These are phyloP conservation scores for Heptranchias perlo DNA, from an alignment of 2,113 vertebrate species.

Conservation along the genomic window DNA sequence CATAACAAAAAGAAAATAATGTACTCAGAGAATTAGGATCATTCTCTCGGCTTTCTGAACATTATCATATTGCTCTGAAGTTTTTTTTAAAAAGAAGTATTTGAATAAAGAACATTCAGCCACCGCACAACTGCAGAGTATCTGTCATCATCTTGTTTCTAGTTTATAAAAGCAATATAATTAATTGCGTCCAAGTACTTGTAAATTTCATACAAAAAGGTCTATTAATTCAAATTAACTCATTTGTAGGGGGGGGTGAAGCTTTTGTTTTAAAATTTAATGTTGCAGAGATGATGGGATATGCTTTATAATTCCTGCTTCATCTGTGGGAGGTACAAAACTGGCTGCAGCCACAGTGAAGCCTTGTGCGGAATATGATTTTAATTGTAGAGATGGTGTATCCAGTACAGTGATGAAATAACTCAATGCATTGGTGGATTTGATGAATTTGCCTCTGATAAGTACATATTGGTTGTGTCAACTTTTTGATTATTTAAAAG, in stretches of 20 bases:
- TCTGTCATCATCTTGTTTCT: neutral
- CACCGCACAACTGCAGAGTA: neutral
- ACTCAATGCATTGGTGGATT: neutral
- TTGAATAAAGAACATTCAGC: neutral
- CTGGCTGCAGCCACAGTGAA: neutral
- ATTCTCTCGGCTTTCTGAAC: no score
- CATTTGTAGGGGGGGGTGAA: neutral
- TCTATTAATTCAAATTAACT: neutral
- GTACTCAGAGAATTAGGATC: no score
- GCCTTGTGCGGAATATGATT: neutral
- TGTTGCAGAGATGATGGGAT: neutral
- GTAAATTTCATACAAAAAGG: neutral
- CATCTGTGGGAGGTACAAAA: neutral
- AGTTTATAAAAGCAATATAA: neutral
- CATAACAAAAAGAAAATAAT: no score
- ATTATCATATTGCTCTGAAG: no score
- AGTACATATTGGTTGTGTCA: neutral
- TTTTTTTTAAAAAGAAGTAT: no score
- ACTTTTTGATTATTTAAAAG: neutral
- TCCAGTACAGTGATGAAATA: neutral
- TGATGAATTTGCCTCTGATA: neutral
- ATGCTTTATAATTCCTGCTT: neutral
- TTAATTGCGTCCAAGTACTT: neutral
- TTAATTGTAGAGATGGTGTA: neutral
- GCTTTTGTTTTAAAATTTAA: neutral